Conservation (phyloP, 2,113 vertebrate genomes). For the Alethe diademata region DNA sequence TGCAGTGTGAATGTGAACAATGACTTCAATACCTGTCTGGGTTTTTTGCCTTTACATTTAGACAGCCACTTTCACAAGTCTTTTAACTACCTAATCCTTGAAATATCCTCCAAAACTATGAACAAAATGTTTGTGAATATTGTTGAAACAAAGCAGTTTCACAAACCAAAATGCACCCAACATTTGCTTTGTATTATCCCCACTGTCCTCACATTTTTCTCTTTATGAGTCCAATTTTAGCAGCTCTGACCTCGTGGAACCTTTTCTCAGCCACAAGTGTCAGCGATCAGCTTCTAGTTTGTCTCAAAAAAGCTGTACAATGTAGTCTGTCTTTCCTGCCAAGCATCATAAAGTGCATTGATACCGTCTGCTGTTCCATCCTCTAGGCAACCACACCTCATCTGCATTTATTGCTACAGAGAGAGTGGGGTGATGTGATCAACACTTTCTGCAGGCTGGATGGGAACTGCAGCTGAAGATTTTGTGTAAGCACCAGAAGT, state of each 20-base stretch:
- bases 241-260: not conserved
- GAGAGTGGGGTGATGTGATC: not conserved
- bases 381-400: not conserved
- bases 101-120: not conserved
- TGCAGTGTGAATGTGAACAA: not conserved
- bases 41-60: not conserved
- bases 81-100: not conserved
- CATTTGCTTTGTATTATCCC: conserved; percentile 13
- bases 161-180: not conserved
- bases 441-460: not conserved
- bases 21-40: not conserved
- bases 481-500: not conserved
- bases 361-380: conserved; percentile 18
- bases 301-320: not conserved
- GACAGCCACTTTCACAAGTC: not conserved
- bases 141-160: not conserved
- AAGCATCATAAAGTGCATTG: not conserved
- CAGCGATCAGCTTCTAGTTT: not conserved
- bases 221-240: not conserved
- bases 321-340: not conserved
- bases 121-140: not conserved
- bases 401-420: not conserved
- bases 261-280: not conserved
- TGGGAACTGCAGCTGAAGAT: not conserved
- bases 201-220: not conserved